A percentile compares a stretch with the other conserved stretches of the same genome.
Evolutionary conservation across 2,888 invertebrate genomes (phyloP).

Genomic region (Ochlodes sylvanus): DNA sequence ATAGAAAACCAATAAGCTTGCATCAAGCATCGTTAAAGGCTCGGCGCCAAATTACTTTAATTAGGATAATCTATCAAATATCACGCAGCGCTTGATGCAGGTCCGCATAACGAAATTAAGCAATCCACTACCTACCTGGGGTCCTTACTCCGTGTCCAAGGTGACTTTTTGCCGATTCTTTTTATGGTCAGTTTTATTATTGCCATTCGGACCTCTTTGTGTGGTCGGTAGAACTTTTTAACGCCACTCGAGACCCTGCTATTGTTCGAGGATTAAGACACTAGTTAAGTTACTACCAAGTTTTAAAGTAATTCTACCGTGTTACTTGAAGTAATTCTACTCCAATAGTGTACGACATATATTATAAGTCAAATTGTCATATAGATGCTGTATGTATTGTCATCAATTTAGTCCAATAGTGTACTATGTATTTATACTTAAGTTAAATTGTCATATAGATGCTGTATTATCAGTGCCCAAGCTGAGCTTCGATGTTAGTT

Average conservation of each 20-base stretch:
- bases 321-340: no score
- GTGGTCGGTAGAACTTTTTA: conserved; percentile 52
- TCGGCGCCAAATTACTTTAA: conserved; percentile 28
- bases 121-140: conserved; percentile 83
- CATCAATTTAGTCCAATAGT: no score
- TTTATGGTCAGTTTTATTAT: conserved; percentile 71
- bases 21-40: conserved; percentile 25
- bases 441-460: no score
- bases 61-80: conserved; percentile 34
- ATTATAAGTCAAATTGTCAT: no score
- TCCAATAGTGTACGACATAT: no score
- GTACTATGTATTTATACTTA: no score
- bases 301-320: no score
- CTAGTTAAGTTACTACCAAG: background rate
- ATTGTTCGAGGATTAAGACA: conserved; percentile 24
- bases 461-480: no score
- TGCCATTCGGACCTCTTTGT: conserved; percentile 75
- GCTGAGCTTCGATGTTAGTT: no score
- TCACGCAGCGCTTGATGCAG: conserved; percentile 15
- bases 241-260: conserved; percentile 18
- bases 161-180: conserved; percentile 74
- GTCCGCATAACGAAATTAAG: conserved; percentile 64
- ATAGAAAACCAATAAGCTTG: conserved; percentile 13
- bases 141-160: conserved; percentile 77
- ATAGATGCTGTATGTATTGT: no score